A percentile compares a stretch with the other conserved stretches of the same genome.
Evolutionary conservation across 2,888 invertebrate genomes (phyloP).

Genomic region (Dicranocentrus wangi): DNA sequence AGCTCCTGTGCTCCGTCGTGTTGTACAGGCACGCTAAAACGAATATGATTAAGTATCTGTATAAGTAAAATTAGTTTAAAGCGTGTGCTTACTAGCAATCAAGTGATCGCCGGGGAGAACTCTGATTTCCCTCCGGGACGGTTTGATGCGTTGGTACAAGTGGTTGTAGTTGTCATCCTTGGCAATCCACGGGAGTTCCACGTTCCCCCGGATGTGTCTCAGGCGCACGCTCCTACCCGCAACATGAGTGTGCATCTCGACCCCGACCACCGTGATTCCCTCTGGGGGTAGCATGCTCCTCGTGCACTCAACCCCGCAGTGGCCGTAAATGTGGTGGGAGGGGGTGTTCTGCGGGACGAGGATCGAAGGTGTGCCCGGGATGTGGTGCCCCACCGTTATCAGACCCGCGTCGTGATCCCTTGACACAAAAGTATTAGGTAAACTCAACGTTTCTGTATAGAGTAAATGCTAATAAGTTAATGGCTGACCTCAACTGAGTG

Average conservation of each 20-base stretch:
- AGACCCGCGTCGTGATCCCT: conserved; percentile 36
- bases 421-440: neutral
- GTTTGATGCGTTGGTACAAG: conserved; percentile 18
- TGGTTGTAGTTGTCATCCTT: conserved; percentile 35
- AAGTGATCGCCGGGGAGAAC: conserved; percentile 42
- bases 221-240: conserved; percentile 38
- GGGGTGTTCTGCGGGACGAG: conserved; percentile 49
- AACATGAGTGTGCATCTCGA: conserved; percentile 48
- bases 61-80: neutral
- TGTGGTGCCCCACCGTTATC: conserved; percentile 23
- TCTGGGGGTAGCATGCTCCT: conserved; percentile 33
- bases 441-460: neutral
- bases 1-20: conserved; percentile 25
- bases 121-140: neutral
- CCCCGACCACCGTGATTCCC: conserved; percentile 42
- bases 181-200: conserved; percentile 44
- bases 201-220: conserved; percentile 26
- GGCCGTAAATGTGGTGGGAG: conserved; percentile 35
- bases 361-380: conserved; percentile 32
- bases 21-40: conserved; percentile 23
- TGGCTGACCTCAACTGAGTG: neutral
- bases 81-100: neutral
- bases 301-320: conserved; percentile 51
- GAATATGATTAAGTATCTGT: neutral
- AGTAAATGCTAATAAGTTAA: neutral